Evolutionary conservation across 1,140 invertebrate species (phyloP).

Genomic region (Drosophila auraria): DNA sequence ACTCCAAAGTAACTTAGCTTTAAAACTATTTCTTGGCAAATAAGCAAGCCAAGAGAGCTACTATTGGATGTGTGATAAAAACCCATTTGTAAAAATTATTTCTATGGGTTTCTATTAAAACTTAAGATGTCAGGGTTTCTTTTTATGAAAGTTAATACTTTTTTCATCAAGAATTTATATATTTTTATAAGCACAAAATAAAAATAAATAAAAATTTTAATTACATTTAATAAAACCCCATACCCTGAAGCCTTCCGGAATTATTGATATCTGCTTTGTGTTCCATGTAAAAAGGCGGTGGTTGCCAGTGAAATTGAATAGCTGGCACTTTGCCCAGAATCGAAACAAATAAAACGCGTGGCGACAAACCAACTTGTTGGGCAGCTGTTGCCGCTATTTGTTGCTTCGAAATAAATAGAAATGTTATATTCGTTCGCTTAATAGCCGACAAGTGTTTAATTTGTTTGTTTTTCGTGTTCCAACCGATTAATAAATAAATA

Average conservation of each 20-base stretch:
- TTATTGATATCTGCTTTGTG: constrained; percentile 12
- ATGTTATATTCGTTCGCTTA: constrained; percentile 51
- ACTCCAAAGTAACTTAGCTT: constrained; percentile 6
- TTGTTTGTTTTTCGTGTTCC: constrained; percentile 42
- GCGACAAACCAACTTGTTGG: constrained; percentile 52
- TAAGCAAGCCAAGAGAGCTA: too few species aligned
- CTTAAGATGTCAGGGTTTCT: too few species aligned
- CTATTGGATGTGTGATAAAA: too few species aligned
- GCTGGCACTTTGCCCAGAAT: constrained; percentile 41
- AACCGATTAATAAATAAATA: constrained; percentile 46
- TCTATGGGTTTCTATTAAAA: too few species aligned
- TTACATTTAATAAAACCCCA: background rate
- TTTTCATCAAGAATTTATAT: too few species aligned
- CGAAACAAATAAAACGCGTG: constrained; percentile 34
- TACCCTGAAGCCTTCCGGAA: too few species aligned
- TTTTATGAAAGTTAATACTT: too few species aligned
- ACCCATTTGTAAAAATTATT: too few species aligned
- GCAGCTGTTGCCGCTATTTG: constrained; percentile 29
- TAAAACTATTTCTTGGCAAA: too few species aligned
- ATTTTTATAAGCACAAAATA: too few species aligned
- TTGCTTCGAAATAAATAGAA: constrained; percentile 41
- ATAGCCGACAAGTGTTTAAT: constrained; percentile 60
- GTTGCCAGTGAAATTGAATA: constrained; percentile 33
- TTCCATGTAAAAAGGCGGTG: constrained; percentile 12
- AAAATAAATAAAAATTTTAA: too few species aligned